Base-by-base conservation (phyloP, 2,888 invertebrate species). In the Epistrophella euchroma region DNA sequence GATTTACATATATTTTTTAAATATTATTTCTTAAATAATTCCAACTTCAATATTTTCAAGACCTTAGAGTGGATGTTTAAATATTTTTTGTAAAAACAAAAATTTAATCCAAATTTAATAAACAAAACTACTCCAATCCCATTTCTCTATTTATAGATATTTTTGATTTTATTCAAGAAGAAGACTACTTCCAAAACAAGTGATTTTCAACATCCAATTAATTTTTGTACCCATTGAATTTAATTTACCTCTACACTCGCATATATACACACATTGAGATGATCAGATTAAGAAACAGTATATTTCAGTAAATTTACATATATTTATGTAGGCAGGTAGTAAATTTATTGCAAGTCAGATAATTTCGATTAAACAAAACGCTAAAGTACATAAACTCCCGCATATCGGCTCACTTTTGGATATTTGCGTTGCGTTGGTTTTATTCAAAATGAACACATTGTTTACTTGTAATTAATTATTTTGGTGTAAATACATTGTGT, bases 311-410 rank as follows among this genome's bases (percentile, higher is more conserved):
- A 25, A 22, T 22, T 2, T 47, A 22, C 13, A 15, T 25, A 13
- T 13, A n/a, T n/a, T n/a, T n/a, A n/a, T n/a, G n/a, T n/a, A n/a
- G n/a, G n/a, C n/a, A 22, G 13, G 4, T 22, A 22, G 11, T 50
- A 25, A 52, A 25, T 52, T 52, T 25, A 52, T 52, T 52, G 50
- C 50, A 25, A 52, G 22, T 52, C 50, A 52, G 50, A 52, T 22
- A 52, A 52, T 52, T 25, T 52, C 50, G 50, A 52, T 52, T 52
- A 52, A 52, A 52, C 22, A 52, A 52, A 25, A 50, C 25, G 25
- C 19, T 52, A 52, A 52, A 52, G 50, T 25, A 52, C 50, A 52
- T 25, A 52, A 52, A 52, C 22, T n/a, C n/a, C 19, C 17, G 32
- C 13, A 52, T 19, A 25, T 52, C 25, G 13, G 25, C 25, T 25